A percentile compares a stretch with the other conserved stretches of the same genome.
Evolutionary conservation across 2,888 invertebrate species (phyloP).

Genomic region (Tachina lurida): DNA sequence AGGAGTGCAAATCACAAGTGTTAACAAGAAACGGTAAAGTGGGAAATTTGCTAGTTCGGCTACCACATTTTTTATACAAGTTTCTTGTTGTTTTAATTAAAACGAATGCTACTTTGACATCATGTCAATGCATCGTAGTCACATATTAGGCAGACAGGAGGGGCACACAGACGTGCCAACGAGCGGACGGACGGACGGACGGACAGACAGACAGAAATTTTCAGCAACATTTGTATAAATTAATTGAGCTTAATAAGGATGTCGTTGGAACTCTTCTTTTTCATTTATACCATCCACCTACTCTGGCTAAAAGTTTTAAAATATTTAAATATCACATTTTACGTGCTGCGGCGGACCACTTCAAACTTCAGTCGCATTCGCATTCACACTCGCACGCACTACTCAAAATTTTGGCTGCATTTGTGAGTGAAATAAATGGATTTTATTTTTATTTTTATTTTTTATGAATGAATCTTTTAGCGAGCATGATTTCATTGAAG

Average conservation of each 20-base stretch:
- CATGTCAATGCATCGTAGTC: constrained; percentile 77
- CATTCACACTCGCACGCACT: constrained; percentile 45
- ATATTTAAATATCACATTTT: constrained; percentile 52
- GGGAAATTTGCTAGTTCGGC: constrained; percentile 51
- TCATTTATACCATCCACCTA: constrained; percentile 29
- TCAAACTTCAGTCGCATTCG: constrained; percentile 46
- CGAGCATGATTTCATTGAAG: constrained; percentile 24
- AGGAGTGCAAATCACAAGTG: constrained; percentile 70
- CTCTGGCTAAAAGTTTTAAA: constrained; percentile 25
- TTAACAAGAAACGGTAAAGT: constrained; percentile 73
- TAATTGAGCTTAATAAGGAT: constrained; percentile 67
- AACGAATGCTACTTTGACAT: constrained; percentile 75
- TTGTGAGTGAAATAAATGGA: constrained; percentile 32
- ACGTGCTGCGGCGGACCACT: constrained; percentile 25
- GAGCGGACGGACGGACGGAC: neutral
- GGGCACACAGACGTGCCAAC: too few relatives aligned
- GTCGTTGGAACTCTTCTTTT: constrained; percentile 11
- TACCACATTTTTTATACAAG: constrained; percentile 54
- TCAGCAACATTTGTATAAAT: constrained; percentile 57
- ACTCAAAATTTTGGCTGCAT: constrained; percentile 25
- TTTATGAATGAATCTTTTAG: constrained; percentile 65
- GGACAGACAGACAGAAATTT: constrained; percentile 1
- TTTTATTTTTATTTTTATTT: constrained; percentile 20
- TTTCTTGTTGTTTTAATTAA: constrained; percentile 72
- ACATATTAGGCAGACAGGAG: constrained; percentile 10